Conservation (phyloP, 2,888 invertebrate species). For the Oasisia sp. region DNA sequence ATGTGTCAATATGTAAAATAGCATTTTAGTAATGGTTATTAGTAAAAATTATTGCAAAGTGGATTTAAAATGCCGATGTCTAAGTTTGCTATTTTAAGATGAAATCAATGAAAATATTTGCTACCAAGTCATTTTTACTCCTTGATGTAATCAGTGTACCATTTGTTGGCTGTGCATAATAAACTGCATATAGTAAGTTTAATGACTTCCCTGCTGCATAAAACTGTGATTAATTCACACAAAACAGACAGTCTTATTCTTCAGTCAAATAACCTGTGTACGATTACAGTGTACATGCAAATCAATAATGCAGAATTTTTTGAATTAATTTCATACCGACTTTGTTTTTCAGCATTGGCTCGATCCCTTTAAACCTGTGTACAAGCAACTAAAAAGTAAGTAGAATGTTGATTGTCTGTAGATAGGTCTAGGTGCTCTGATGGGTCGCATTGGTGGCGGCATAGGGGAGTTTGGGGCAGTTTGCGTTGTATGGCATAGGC, state of each 20-base stretch:
- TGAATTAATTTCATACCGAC: background rate
- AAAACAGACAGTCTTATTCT: background rate
- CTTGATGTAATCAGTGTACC: no score
- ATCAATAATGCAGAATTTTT: background rate
- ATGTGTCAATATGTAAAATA: no score
- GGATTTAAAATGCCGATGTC: no score
- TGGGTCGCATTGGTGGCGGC: background rate
- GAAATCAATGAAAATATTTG: no score
- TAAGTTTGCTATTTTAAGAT: no score
- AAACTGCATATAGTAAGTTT: no score
- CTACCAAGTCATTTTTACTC: no score
- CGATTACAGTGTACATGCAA: background rate
- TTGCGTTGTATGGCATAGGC: background rate
- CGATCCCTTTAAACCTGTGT: slow-evolving; percentile 55
- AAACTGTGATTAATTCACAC: no score
- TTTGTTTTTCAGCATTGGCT: slow-evolving; percentile 61
- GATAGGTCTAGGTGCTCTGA: background rate
- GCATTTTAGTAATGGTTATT: no score
- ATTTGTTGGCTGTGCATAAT: no score
- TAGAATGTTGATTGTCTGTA: background rate
- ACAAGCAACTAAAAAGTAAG: slow-evolving; percentile 62
- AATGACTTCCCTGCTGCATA: no score
- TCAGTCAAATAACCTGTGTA: background rate
- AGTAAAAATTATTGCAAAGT: no score
- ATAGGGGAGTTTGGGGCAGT: background rate